A percentile compares a stretch with the other conserved stretches of the same genome.
These are phyloP conservation scores for Drosophila kohkoa DNA, from an alignment of 1,140 invertebrate genomes.

Conservation along the genomic window DNA sequence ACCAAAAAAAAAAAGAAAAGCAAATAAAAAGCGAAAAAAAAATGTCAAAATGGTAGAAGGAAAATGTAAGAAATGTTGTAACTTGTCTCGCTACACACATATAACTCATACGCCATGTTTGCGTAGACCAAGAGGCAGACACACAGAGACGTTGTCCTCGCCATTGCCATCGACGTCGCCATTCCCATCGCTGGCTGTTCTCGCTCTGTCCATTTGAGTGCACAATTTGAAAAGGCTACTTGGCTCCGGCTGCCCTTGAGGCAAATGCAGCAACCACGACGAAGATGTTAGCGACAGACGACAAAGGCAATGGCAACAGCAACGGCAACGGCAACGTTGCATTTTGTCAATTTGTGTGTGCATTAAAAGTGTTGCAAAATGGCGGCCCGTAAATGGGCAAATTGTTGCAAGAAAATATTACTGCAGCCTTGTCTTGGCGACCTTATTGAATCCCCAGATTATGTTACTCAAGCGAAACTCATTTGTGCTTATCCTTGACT, in stretches of 20 bases:
- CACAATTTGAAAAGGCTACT: slow-evolving; percentile 80
- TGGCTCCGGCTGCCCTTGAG: slow-evolving; percentile 65
- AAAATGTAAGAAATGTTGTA: slow-evolving; percentile 60
- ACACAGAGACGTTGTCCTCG: slow-evolving; percentile 16
- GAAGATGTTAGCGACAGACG: slow-evolving; percentile 24
- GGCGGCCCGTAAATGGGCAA: slow-evolving; percentile 32
- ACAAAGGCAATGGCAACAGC: not conserved
- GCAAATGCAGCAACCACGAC: slow-evolving; percentile 38
- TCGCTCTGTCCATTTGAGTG: slow-evolving; percentile 75
- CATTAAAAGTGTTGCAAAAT: slow-evolving; percentile 57
- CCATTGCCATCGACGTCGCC: slow-evolving; percentile 18
- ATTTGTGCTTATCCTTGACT: slow-evolving; percentile 3
- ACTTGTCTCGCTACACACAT: slow-evolving; percentile 27
- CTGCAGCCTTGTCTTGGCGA: slow-evolving; percentile 12
- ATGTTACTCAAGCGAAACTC: slow-evolving; percentile 6
- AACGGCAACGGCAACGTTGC: slow-evolving; percentile 33
- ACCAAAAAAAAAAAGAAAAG: not conserved
- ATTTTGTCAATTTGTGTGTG: slow-evolving; percentile 53
- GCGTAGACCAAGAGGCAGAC: slow-evolving; percentile 31
- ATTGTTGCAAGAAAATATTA: slow-evolving; percentile 42
- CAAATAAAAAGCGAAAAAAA: not conserved
- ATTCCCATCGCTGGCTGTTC: slow-evolving; percentile 46
- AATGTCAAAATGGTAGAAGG: slow-evolving; percentile 42
- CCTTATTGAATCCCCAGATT: not conserved
- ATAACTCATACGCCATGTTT: slow-evolving; percentile 65